Conservation (phyloP, 2,888 invertebrate genomes). For the Balanococcus diminutus region DNA sequence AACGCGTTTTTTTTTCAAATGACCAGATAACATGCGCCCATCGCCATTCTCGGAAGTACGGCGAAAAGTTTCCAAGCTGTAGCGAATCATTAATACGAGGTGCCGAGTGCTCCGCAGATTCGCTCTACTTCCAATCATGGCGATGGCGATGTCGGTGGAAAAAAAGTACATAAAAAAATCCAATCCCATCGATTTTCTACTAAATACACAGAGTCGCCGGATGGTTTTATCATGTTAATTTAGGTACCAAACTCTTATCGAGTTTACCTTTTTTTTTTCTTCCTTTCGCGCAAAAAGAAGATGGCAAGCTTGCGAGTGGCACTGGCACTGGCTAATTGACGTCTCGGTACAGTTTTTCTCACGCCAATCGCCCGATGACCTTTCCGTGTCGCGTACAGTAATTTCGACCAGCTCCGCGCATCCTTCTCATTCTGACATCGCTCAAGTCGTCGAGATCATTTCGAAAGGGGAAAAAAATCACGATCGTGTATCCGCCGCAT, state of each 20-base stretch:
- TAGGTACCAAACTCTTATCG: background rate
- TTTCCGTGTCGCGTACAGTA: background rate
- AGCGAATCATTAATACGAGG: constrained; percentile 15
- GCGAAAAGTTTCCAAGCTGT: constrained; percentile 10
- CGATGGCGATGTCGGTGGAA: background rate
- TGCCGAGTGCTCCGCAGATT: background rate
- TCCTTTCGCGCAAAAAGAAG: background rate
- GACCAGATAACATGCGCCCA: background rate
- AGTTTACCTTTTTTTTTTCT: background rate
- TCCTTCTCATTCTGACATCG: background rate
- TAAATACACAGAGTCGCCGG: background rate
- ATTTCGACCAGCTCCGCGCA: background rate
- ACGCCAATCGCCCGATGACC: constrained; percentile 21
- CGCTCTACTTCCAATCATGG: background rate
- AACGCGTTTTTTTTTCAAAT: background rate
- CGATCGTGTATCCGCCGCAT: background rate
- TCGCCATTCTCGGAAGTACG: constrained; percentile 6
- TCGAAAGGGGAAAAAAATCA: background rate
- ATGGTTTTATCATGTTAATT: background rate
- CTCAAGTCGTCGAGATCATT: background rate
- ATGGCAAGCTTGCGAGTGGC: background rate
- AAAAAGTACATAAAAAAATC: constrained; percentile 1
- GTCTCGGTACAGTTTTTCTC: constrained; percentile 11
- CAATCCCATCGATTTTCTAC: background rate
- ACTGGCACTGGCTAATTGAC: background rate